phyloP scores from a whole-genome alignment of 1,140 invertebrate species.

The Apocrypta bakeri region DNA sequence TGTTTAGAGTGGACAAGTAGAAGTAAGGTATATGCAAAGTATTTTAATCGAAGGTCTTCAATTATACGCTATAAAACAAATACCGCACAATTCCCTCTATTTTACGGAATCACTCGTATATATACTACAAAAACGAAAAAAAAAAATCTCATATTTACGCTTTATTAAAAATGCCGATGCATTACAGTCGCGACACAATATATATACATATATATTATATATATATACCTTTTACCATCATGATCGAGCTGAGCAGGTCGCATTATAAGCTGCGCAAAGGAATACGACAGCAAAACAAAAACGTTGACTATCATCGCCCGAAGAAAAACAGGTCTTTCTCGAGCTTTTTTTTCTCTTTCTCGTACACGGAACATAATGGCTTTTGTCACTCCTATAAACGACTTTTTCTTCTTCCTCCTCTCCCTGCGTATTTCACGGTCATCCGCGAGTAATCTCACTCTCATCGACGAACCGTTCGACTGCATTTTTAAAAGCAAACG shows the following conservation, averaged over 20 bases:
- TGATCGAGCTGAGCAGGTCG: no score
- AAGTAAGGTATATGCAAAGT: no score
- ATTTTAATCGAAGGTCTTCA: no score
- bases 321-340: conserved; percentile 35
- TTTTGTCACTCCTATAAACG: conserved; percentile 53
- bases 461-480: not conserved
- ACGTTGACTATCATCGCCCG: not conserved
- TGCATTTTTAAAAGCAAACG: no score
- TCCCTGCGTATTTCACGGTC: conserved; percentile 45
- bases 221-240: conserved; percentile 14
- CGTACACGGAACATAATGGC: conserved; percentile 36
- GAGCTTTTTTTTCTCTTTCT: conserved; percentile 45
- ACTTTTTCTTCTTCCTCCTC: conserved; percentile 15
- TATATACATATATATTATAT: no score
- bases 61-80: no score
- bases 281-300: not conserved
- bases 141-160: conserved; percentile 10
- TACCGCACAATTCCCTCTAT: no score
- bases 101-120: no score
- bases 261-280: not conserved
- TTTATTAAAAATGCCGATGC: conserved; percentile 33
- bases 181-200: conserved; percentile 32
- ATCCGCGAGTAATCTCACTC: conserved; percentile 42
- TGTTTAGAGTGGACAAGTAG: no score
- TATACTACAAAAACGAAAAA: not conserved